Percentiles rank a stretch among this genome's conserved stretches.
phyloP scores from a whole-genome alignment of 1,140 invertebrate genomes.

The Dreissena polymorpha region DNA sequence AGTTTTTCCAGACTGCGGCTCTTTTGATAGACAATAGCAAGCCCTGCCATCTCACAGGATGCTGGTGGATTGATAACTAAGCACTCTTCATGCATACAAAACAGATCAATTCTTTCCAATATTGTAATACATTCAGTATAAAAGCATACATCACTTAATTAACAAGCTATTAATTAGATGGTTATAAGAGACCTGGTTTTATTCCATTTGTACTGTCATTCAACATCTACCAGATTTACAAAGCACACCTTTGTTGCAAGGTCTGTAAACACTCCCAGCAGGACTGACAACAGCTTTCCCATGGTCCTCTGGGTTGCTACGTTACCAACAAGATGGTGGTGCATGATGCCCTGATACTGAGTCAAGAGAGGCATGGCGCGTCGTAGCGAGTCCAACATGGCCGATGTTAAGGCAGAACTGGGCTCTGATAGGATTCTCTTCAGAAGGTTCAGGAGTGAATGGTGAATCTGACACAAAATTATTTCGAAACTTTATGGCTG shows the following conservation, averaged over 20 bases:
- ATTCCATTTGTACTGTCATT: no score
- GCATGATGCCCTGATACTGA: constrained; percentile 87
- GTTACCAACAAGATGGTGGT: constrained; percentile 89
- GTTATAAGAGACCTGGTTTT: no score
- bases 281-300: constrained; percentile 90
- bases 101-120: no score
- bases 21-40: no score
- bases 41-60: no score
- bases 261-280: constrained; percentile 92
- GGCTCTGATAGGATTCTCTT: not conserved
- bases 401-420: not conserved
- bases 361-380: constrained; percentile 85
- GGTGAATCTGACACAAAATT: constrained; percentile 26
- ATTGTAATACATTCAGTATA: no score
- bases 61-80: no score
- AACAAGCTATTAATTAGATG: no score
- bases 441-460: constrained; percentile 7
- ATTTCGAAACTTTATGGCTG: not conserved
- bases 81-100: no score
- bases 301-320: constrained; percentile 88
- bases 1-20: no score
- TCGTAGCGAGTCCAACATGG: constrained; percentile 35
- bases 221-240: no score
- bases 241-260: constrained; percentile 87
- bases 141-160: no score